Evolutionary conservation across 1,140 invertebrate species (phyloP).

Genomic region (Lepidurus apus): DNA sequence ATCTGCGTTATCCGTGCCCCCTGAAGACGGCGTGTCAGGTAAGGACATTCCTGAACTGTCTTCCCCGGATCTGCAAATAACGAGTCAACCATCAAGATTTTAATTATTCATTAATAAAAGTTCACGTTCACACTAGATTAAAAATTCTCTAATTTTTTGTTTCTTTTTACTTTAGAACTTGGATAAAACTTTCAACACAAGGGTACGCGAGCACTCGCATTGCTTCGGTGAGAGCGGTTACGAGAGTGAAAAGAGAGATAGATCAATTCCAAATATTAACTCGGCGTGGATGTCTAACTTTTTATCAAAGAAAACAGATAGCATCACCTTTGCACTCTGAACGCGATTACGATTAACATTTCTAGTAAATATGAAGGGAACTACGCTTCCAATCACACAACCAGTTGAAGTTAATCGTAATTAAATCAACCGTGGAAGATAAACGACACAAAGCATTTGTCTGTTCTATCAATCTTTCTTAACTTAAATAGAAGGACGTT

Average conservation of each 20-base stretch:
- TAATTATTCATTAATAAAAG: not conserved
- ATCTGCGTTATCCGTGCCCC: slow-evolving; percentile 12
- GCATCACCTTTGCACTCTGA: slow-evolving; percentile 11
- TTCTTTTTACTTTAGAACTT: not conserved
- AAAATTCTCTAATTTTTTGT: not conserved
- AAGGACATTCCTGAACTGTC: slow-evolving; percentile 14
- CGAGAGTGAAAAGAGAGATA: not conserved
- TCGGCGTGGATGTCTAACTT: not conserved
- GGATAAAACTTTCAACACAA: slow-evolving; percentile 11
- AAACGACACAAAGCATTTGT: too few species aligned
- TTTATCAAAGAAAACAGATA: not conserved
- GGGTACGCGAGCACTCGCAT: slow-evolving; percentile 3
- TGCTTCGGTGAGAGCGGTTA: not conserved
- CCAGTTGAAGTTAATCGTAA: too few species aligned
- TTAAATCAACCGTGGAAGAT: too few species aligned
- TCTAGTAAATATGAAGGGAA: not conserved
- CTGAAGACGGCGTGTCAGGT: slow-evolving; percentile 7
- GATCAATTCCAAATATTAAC: not conserved
- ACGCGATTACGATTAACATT: not conserved
- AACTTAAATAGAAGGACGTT: too few species aligned
- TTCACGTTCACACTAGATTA: not conserved
- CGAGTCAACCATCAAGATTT: not conserved
- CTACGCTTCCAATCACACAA: not conserved
- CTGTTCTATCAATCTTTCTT: too few species aligned
- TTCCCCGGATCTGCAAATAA: slow-evolving; percentile 5